phyloP scores from a whole-genome alignment of 2,888 invertebrate species.

The Pachydiplax longipennis region DNA sequence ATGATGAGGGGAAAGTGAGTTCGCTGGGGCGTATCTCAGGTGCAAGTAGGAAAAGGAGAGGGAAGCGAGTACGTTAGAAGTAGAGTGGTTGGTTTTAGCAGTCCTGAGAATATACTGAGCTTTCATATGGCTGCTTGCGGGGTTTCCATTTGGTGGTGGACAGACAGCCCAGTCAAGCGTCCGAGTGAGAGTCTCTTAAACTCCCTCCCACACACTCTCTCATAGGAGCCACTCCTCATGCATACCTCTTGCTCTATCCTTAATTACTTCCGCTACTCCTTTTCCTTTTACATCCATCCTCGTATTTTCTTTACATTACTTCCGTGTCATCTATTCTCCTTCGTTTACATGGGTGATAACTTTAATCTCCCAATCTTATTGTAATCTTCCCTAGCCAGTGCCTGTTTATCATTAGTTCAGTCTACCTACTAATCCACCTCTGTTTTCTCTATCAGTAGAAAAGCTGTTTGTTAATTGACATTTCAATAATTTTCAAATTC shows the following conservation, averaged over 20 bases:
- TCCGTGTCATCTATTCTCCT: background rate
- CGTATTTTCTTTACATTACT: background rate
- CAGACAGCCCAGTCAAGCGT: slow-evolving; percentile 40
- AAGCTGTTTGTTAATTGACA: too few relatives aligned
- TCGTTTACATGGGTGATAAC: too few relatives aligned
- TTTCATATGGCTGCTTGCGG: slow-evolving; percentile 17
- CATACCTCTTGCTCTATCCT: too few relatives aligned
- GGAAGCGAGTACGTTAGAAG: background rate
- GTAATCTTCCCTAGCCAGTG: too few relatives aligned
- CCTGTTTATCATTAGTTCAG: too few relatives aligned
- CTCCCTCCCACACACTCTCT: too few relatives aligned
- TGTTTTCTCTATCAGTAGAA: too few relatives aligned
- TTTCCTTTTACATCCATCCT: background rate
- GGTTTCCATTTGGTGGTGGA: slow-evolving; percentile 42
- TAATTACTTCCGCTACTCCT: background rate
- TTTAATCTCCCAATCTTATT: background rate
- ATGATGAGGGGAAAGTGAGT: background rate
- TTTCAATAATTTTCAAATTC: too few relatives aligned
- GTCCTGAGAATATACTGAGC: background rate
- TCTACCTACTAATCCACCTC: too few relatives aligned
- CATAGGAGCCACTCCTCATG: too few relatives aligned
- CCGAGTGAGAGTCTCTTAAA: background rate
- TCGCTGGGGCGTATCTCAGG: background rate
- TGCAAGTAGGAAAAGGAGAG: background rate
- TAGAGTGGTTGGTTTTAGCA: slow-evolving; percentile 39